phyloP scores from a whole-genome alignment of 2,797 vertebrate species.

The Rhincodon typus region DNA sequence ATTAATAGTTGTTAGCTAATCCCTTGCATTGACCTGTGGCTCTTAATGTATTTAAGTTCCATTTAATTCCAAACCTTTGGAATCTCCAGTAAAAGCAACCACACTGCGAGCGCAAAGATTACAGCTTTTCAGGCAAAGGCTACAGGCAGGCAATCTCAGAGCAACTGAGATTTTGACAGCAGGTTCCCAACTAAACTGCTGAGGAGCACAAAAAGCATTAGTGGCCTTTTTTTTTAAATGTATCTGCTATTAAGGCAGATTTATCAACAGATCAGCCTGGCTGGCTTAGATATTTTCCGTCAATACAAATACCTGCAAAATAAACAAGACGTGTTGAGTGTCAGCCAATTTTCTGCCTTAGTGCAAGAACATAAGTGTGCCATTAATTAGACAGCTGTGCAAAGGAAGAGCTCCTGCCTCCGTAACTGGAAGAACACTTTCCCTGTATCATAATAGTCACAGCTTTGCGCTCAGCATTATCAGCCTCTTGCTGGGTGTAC shows the following conservation, averaged over 20 bases:
- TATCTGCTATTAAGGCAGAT: slow-evolving; percentile 1
- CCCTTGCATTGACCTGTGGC: not conserved
- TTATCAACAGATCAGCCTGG: slow-evolving; percentile 28
- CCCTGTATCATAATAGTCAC: not conserved
- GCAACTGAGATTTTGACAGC: not conserved
- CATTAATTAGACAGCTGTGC: slow-evolving; percentile 28
- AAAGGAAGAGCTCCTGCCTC: slow-evolving; percentile 4
- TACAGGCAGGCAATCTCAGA: not conserved
- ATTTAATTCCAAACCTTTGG: slow-evolving; percentile 7
- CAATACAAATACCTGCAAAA: slow-evolving; percentile 16
- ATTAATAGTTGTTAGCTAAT: slow-evolving; percentile 10
- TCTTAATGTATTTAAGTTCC: slow-evolving; percentile 29
- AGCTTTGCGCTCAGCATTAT: not conserved
- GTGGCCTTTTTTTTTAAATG: not conserved
- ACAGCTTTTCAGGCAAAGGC: not conserved
- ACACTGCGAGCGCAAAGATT: not conserved
- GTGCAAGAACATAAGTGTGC: slow-evolving; percentile 3
- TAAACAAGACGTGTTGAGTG: not conserved
- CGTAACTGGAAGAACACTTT: not conserved
- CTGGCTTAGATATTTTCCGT: not conserved
- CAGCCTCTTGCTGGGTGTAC: not conserved
- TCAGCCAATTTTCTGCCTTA: slow-evolving; percentile 22
- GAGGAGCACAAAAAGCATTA: slow-evolving; percentile 13
- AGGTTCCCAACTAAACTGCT: slow-evolving; percentile 20
- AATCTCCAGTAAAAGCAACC: not conserved